A percentile compares a stretch with the other conserved stretches of the same genome.
These are phyloP conservation scores for Chironomus tentans DNA, from an alignment of 2,888 invertebrate genomes.

Conservation along the genomic window DNA sequence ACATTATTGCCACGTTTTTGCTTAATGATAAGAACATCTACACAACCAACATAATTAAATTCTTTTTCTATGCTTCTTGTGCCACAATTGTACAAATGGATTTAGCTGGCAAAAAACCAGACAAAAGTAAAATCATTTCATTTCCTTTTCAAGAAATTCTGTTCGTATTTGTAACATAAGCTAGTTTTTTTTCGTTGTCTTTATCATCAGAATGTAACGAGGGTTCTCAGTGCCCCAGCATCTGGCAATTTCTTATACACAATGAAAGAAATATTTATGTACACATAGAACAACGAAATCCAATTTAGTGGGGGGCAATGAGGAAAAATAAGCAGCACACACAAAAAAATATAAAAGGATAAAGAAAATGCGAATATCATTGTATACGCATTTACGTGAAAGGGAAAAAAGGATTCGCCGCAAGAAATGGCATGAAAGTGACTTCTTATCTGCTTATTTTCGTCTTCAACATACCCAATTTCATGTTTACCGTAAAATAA, in stretches of 20 bases:
- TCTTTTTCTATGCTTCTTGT: too few species aligned
- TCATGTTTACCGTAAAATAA: not conserved
- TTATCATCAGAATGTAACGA: conserved; percentile 8
- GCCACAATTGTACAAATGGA: too few species aligned
- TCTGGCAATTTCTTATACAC: not conserved
- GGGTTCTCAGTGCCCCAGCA: conserved; percentile 6
- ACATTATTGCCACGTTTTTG: too few species aligned
- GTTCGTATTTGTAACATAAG: not conserved
- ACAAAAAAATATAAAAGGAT: not conserved
- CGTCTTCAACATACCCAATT: not conserved
- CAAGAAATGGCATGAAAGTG: not conserved
- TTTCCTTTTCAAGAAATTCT: not conserved
- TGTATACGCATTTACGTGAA: not conserved
- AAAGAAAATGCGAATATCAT: not conserved
- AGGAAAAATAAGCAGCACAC: too few species aligned
- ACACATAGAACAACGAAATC: not conserved
- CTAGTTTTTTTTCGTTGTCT: not conserved
- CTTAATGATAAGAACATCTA: too few species aligned
- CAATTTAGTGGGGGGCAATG: not conserved
- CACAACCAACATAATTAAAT: too few species aligned
- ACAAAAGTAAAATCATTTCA: conserved; percentile 6
- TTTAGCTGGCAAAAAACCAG: not conserved
- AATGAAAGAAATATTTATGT: not conserved
- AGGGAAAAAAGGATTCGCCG: not conserved
- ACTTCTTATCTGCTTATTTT: not conserved